Percentiles rank a stretch among this genome's conserved stretches.
phyloP scores from a whole-genome alignment of 2,113 vertebrate genomes.

The Coreoperca whiteheadi region DNA sequence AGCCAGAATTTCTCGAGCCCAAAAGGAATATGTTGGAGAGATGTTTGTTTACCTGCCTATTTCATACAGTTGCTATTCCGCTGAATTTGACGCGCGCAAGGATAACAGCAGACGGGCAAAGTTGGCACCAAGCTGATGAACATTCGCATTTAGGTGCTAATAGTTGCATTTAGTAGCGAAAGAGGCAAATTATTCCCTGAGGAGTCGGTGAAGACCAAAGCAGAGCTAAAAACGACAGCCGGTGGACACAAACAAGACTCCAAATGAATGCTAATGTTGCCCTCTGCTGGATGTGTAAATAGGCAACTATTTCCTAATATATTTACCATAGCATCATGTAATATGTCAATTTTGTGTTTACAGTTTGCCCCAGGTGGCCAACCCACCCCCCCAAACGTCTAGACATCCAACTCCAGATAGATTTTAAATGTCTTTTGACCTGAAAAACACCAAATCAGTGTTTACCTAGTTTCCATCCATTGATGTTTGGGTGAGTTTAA shows the following conservation, averaged over 20 bases:
- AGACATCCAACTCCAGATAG: neutral
- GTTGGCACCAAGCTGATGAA: neutral
- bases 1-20: neutral
- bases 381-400: too few relatives aligned
- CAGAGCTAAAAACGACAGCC: too few relatives aligned
- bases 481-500: neutral
- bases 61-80: neutral
- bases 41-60: neutral
- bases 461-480: neutral
- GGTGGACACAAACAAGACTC: too few relatives aligned
- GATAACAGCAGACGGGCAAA: neutral
- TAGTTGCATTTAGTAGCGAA: neutral
- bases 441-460: neutral
- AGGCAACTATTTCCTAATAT: too few relatives aligned
- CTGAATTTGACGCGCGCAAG: neutral
- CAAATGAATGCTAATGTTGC: too few relatives aligned
- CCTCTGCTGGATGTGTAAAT: too few relatives aligned
- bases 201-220: too few relatives aligned
- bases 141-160: neutral
- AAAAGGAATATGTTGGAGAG: neutral
- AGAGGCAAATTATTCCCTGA: neutral
- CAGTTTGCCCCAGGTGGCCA: too few relatives aligned
- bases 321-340: too few relatives aligned
- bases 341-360: too few relatives aligned
- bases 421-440: neutral